phyloP scores from a whole-genome alignment of 2,888 invertebrate genomes.

The Trissonchulus latispiculum region DNA sequence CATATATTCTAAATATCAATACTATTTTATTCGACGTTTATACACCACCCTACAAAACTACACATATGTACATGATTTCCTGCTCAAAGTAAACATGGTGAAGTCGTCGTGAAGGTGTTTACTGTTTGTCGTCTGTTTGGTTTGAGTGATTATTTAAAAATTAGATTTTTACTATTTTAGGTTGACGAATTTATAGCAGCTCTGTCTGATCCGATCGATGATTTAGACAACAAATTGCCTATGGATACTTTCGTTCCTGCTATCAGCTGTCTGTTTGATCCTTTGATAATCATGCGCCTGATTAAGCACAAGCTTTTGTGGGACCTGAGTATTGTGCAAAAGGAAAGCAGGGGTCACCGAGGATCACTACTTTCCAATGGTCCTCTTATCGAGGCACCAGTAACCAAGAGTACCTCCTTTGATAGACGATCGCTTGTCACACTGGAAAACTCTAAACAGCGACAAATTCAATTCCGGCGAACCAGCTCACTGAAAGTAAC shows the following conservation, averaged over 20 bases:
- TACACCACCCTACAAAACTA: too few species aligned
- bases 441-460: neutral
- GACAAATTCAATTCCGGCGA: constrained; percentile 1
- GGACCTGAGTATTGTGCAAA: constrained; percentile 36
- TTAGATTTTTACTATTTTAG: neutral
- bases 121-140: too few species aligned
- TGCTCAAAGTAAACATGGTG: too few species aligned
- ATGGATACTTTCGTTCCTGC: neutral
- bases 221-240: neutral
- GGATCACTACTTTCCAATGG: neutral
- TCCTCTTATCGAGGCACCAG: neutral
- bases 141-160: too few species aligned
- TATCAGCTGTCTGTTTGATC: constrained; percentile 5
- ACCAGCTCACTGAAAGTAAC: constrained; percentile 2
- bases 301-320: constrained; percentile 41
- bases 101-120: too few species aligned
- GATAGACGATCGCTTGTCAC: neutral
- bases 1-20: too few species aligned
- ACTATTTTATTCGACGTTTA: too few species aligned
- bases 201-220: neutral
- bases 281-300: constrained; percentile 38
- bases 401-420: constrained; percentile 4
- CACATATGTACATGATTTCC: too few species aligned
- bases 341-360: neutral
- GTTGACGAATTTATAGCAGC: neutral